Conservation (phyloP, 2,113 vertebrate genomes). For the Electrona antarctica region DNA sequence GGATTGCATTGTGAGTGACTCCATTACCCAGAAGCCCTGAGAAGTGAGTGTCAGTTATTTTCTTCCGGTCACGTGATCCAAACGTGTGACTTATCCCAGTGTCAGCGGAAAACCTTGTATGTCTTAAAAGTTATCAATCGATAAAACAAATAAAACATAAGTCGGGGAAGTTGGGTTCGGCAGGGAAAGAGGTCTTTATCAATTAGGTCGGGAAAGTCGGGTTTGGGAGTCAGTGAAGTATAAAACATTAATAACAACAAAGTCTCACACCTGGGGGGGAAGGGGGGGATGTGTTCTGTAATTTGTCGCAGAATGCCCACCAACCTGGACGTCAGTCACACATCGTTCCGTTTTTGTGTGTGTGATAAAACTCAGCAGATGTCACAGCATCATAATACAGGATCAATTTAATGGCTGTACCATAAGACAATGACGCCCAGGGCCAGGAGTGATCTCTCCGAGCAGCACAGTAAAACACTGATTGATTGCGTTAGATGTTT, state of each 20-base stretch:
- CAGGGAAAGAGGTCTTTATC: too few species aligned
- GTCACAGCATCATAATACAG: constrained; percentile 45
- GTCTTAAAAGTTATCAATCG: too few species aligned
- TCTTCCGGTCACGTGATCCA: too few species aligned
- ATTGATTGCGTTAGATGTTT: constrained; percentile 57
- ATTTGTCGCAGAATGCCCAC: constrained; percentile 67
- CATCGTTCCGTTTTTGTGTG: constrained; percentile 33
- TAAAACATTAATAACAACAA: constrained; percentile 54
- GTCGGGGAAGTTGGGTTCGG: too few species aligned
- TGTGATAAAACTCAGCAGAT: constrained; percentile 67
- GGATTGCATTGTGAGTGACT: too few species aligned
- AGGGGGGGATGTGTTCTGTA: constrained; percentile 57
- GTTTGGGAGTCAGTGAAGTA: too few species aligned
- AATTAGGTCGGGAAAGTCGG: too few species aligned
- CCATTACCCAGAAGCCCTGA: too few species aligned
- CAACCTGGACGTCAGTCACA: constrained; percentile 58
- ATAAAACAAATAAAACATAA: too few species aligned
- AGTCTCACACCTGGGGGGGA: constrained; percentile 34
- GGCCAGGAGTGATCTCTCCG: constrained; percentile 12
- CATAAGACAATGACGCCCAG: constrained; percentile 28
- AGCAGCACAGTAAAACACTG: constrained; percentile 51
- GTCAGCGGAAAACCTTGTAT: too few species aligned
- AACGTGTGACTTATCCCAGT: too few species aligned
- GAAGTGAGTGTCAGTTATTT: too few species aligned
- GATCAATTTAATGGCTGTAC: constrained; percentile 47